Base-by-base conservation (phyloP, 2,113 vertebrate genomes). In the Etia nguti region DNA sequence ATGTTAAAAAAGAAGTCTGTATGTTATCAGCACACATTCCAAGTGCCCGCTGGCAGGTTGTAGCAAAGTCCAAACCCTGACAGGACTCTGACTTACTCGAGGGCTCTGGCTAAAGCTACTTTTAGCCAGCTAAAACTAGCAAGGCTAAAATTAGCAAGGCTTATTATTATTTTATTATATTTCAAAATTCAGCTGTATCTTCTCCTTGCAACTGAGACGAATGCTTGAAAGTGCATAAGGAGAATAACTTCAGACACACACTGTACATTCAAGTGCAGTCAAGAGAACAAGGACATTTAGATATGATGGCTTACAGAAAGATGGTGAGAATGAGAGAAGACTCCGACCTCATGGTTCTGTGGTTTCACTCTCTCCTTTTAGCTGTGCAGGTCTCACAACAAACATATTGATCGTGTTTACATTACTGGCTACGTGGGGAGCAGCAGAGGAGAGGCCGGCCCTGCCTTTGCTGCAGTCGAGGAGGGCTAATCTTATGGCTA, bases 321-420 rank as follows among this genome's bases (percentile, higher is more conserved):
- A 77, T 62, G 48, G 84, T 56, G 36, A 85, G 79, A 90, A 88
- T 54, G 54, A 89, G 79, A 24, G 31, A 59, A 43, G 38, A 87
- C 60, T 83, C 60, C 41, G 43, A 89, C 89, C 85, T 90, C 46
- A 43, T 16, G 55, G 75, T 65, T 83, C 84, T 38, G 88, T 60
- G 79, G 81, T 88, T 92, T 89, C 79, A 81, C 84, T 80, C 86
- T 81, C 82, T 80, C 56, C 83, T 90, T 73, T 90, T 88, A 83
- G 90, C 82, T 84, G 90, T 75, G 89, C 89, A 86, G 89, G 92
- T 84, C 89, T 92, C 87, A 90, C 91, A 91, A 92, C 92, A 93
- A 94, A 94, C 92, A 84, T 95, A 96, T 96, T 92, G 96, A 96
- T 96, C 89, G 87, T 95, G 93, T 96, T 94, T 94, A 94, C 93